These are phyloP conservation scores for Thumatha senex DNA, from an alignment of 2,888 invertebrate genomes.

Conservation along the genomic window DNA sequence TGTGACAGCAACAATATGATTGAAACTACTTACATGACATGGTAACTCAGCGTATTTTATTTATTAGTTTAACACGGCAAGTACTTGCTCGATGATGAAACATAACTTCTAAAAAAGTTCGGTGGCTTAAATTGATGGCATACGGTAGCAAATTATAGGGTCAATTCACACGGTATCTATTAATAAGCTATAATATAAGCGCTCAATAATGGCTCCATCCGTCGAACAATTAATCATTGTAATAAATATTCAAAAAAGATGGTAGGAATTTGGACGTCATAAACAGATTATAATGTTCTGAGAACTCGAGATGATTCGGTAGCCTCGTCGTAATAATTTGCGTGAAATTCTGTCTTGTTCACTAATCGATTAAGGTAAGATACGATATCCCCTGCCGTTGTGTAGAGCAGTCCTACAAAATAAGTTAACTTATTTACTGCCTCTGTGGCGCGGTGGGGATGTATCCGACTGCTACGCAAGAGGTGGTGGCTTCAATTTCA, in stretches of 20 bases:
- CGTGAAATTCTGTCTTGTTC: not conserved
- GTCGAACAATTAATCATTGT: not conserved
- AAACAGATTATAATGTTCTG: slow-evolving; percentile 8
- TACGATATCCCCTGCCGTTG: not conserved
- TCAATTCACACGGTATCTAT: not conserved
- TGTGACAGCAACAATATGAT: too few species aligned
- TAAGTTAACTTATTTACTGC: too few species aligned
- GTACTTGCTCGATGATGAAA: too few species aligned
- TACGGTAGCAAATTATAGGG: not conserved
- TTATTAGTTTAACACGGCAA: too few species aligned
- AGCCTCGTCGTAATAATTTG: slow-evolving; percentile 2
- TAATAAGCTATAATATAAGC: too few species aligned
- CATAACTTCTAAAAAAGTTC: not conserved
- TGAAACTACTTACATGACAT: too few species aligned
- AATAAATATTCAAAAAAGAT: not conserved
- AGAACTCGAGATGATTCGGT: slow-evolving; percentile 6
- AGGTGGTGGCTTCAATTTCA: too few species aligned
- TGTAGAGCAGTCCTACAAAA: not conserved
- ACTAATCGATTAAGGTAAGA: not conserved
- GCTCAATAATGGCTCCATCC: too few species aligned
- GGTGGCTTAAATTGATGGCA: not conserved
- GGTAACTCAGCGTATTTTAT: too few species aligned
- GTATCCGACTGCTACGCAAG: too few species aligned
- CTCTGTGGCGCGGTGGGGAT: too few species aligned
- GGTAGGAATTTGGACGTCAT: slow-evolving; percentile 4